Conservation (phyloP, 1,140 invertebrate species). For the Psix sp. region DNA sequence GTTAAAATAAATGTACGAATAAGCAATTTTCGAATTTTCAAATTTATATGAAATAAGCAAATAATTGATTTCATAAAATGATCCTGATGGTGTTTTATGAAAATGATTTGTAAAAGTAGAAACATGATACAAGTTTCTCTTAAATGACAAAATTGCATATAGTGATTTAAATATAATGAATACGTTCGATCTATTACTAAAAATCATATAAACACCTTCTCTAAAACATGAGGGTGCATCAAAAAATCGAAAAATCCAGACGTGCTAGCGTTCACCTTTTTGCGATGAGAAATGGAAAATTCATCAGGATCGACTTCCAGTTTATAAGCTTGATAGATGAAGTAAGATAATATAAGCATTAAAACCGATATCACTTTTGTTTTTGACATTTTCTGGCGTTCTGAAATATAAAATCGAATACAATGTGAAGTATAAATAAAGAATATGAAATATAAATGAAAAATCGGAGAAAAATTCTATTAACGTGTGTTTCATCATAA, state of each 20-base stretch:
- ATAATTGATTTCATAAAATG: conserved; percentile 48
- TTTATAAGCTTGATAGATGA: conserved; percentile 52
- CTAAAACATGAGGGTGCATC: conserved; percentile 56
- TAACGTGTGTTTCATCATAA: too few species aligned
- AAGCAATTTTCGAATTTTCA: too few species aligned
- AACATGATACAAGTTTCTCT: neutral
- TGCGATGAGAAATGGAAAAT: conserved; percentile 55
- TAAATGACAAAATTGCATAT: neutral
- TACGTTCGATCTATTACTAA: neutral
- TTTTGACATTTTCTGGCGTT: conserved; percentile 17
- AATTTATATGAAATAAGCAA: conserved; percentile 58
- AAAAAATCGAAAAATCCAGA: conserved; percentile 60
- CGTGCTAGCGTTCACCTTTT: conserved; percentile 56
- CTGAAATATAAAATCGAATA: neutral
- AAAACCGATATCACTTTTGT: conserved; percentile 24
- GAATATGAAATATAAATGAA: too few species aligned
- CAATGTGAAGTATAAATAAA: too few species aligned
- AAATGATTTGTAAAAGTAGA: conserved; percentile 13
- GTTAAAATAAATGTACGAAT: conserved; percentile 53
- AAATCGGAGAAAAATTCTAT: too few species aligned
- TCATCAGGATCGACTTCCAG: conserved; percentile 62
- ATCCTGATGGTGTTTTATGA: conserved; percentile 26
- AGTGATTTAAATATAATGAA: neutral
- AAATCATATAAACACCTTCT: conserved; percentile 63
- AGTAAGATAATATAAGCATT: conserved; percentile 44